These are phyloP conservation scores for Cheilosia urbana DNA, from an alignment of 2,888 invertebrate genomes.

Conservation along the genomic window DNA sequence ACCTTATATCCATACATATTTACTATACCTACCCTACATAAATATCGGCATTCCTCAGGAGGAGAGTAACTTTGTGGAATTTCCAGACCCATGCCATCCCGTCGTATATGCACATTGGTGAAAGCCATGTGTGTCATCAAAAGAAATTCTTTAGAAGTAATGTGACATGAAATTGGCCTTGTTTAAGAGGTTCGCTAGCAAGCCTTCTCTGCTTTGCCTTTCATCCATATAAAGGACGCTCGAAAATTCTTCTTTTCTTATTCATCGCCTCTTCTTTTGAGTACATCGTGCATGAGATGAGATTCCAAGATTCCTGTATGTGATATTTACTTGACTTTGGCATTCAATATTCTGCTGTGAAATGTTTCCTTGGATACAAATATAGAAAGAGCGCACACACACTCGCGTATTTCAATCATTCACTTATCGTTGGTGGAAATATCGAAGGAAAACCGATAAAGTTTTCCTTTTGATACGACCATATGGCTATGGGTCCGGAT, in stretches of 20 bases:
- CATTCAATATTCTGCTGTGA: conserved; percentile 53
- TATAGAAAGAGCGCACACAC: background rate
- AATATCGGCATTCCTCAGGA: conserved; percentile 16
- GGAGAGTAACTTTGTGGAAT: conserved; percentile 33
- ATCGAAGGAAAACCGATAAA: conserved; percentile 49
- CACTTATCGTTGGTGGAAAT: background rate
- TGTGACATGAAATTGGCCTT: conserved; percentile 65
- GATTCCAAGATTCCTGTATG: conserved; percentile 51
- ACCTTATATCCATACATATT: background rate
- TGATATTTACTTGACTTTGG: conserved; percentile 61
- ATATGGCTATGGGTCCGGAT: conserved; percentile 30
- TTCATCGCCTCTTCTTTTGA: conserved; percentile 20
- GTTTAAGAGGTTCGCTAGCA: conserved; percentile 27
- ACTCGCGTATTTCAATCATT: background rate
- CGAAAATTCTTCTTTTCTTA: conserved; percentile 20
- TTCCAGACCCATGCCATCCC: conserved; percentile 46
- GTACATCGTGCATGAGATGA: conserved; percentile 18
- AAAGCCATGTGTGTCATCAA: conserved; percentile 54
- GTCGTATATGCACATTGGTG: conserved; percentile 41
- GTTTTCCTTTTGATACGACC: conserved; percentile 11
- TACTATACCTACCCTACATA: background rate
- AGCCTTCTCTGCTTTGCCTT: background rate
- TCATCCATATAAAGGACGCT: conserved; percentile 8
- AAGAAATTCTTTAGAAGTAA: conserved; percentile 66
- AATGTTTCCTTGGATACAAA: conserved; percentile 43